phyloP scores from a whole-genome alignment of 2,888 invertebrate species.

The Sylvicola fuscatus region DNA sequence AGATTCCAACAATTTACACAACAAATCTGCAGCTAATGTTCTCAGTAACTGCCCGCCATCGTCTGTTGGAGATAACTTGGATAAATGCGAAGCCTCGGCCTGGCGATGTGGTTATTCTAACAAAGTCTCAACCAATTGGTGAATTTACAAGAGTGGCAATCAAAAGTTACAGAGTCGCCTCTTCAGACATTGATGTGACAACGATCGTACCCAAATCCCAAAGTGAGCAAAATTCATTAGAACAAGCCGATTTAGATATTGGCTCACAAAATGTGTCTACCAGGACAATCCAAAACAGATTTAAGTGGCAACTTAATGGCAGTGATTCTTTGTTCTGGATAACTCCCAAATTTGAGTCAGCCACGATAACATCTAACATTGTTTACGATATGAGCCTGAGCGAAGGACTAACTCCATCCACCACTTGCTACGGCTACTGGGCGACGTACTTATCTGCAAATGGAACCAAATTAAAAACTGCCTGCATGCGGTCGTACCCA shows the following conservation, averaged over 20 bases:
- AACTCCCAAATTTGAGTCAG: constrained; percentile 9
- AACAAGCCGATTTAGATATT: too few relatives aligned
- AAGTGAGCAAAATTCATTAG: too few relatives aligned
- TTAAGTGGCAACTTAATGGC: constrained; percentile 14
- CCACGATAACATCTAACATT: constrained; percentile 22
- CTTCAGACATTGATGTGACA: too few relatives aligned
- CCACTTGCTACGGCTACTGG: constrained; percentile 23
- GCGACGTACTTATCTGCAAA: constrained; percentile 19
- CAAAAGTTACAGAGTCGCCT: too few relatives aligned
- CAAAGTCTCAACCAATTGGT: constrained; percentile 16
- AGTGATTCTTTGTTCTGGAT: constrained; percentile 17
- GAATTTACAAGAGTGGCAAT: too few relatives aligned
- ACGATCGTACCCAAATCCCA: too few relatives aligned
- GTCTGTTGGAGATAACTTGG: constrained; percentile 23
- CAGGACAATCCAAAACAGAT: too few relatives aligned
- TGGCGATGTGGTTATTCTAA: constrained; percentile 18
- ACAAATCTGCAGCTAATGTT: too few relatives aligned
- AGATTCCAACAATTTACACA: too few relatives aligned
- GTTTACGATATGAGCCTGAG: constrained; percentile 16
- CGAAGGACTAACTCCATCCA: constrained; percentile 16
- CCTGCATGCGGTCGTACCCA: constrained; percentile 31
- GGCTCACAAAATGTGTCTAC: too few relatives aligned
- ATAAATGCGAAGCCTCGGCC: constrained; percentile 15
- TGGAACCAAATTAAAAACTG: constrained; percentile 18
- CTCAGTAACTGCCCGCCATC: constrained; percentile 18